These are phyloP conservation scores for Rhaphigaster nebulosa DNA, from an alignment of 2,888 invertebrate genomes.

Conservation along the genomic window DNA sequence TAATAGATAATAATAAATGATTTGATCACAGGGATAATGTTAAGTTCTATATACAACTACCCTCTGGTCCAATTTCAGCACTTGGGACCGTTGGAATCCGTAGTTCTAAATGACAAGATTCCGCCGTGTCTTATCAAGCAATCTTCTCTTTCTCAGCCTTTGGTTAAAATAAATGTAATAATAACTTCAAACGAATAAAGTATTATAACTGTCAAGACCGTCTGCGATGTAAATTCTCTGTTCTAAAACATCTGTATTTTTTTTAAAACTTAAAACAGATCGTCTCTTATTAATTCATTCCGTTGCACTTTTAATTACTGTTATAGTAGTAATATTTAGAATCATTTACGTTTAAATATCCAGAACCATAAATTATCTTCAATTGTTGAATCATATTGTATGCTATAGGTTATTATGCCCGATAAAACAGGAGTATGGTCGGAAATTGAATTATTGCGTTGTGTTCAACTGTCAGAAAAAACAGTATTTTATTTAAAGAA, in stretches of 20 bases:
- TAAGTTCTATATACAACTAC: neutral
- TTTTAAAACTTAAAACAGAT: neutral
- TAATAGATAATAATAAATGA: slow-evolving; percentile 2
- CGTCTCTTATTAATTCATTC: neutral
- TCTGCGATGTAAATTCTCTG: neutral
- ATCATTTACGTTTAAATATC: neutral
- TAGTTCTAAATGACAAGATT: neutral
- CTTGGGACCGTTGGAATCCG: neutral
- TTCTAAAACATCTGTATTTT: neutral
- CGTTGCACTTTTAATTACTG: neutral
- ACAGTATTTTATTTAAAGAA: too few relatives aligned
- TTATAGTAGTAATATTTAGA: neutral
- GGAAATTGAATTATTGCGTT: neutral
- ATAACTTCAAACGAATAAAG: neutral
- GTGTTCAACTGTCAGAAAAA: too few relatives aligned
- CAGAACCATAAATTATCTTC: neutral
- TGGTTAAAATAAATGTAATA: slow-evolving; percentile 5
- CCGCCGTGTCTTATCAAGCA: neutral
- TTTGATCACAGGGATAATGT: slow-evolving; percentile 26
- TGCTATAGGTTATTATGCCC: neutral
- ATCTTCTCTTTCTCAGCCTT: slow-evolving; percentile 17
- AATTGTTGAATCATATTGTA: neutral
- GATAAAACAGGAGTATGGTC: neutral
- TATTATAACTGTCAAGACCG: neutral
- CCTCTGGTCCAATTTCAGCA: neutral